Evolutionary conservation across 1,140 invertebrate genomes (phyloP), one percentile per base, ranked within the genome.

Genomic region (Temnothorax longispinosus): DNA sequence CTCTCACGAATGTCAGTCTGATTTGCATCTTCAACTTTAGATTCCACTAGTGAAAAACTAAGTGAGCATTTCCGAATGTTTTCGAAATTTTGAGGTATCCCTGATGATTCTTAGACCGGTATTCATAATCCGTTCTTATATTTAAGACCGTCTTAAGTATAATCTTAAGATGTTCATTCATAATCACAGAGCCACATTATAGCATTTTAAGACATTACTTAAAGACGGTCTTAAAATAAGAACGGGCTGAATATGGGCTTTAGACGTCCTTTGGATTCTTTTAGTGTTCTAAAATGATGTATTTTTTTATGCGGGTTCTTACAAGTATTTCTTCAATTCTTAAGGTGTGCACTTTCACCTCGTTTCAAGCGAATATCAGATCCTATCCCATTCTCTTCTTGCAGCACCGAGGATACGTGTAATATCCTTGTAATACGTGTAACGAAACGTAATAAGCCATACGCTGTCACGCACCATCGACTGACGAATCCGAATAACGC

Each of bases 401-500:
- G 27, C 15, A 32, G 41, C 41, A 54, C 8, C 15, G 35, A 54
- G 10, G 21, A 38, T 69, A 80, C 38, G 38, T 67, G 7, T n/a
- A 27, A 60, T 32, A 38, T 47, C n/a, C 27, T n/a, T 47, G 27
- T 41, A 18, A 32, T 60, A 60, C 32, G 18, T 35, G 60, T 62
- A 62, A 62, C 35, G 10, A 18, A 38, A 27, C n/a, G 13, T 54
- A 81, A 81, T 32, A 32, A 69, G 15, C 8, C 27, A 11, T 35
- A 35, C 35, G 27, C 84, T 54, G 47, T 52, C 50, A 54, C 27
- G 41, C 35, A 54, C 54, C 35, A 47, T 44, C 27, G 44, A 54
- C 78, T 1, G 27, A 56, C 27, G 41, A 76, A 69, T 67, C 27
- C 35, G 52, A 72, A 71, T 87, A 87, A 87, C 71, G 80, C 60